Evolutionary conservation across 2,888 invertebrate genomes (phyloP), one percentile per base, ranked within the genome.

Genomic region (Cloeon dipterum): DNA sequence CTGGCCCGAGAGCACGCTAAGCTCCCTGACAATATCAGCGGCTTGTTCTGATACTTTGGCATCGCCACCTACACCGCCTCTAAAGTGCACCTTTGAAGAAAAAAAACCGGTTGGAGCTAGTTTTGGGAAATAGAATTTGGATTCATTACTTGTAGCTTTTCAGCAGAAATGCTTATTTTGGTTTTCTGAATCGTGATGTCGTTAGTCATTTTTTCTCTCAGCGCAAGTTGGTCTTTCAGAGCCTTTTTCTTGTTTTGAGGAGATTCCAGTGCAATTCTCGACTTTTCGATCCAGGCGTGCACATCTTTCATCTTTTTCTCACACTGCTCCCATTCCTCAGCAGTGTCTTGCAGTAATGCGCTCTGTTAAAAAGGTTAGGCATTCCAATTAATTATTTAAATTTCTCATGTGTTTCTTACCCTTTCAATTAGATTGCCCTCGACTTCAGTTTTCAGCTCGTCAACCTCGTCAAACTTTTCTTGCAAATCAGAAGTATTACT

Each of bases 241-340:
- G 88, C 79, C 53, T 81, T 79, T 60, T 86, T 86, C 50, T 78
- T 78, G 47, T 75, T 77, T 46, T 81, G 79, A 13, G 77, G 70
- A 23, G 81, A 72, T 39, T 83, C 85, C 34, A 88, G 55, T 35
- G 70, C 65, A 45, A 72, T 68, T 44, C 70, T 66, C 7, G 86
- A 75, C 50, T 86, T 86, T 42, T 89, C 88, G 46, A 89, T 70
- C 88, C 89, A 93, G 44, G 67, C 66, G 41, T 73, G 74, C 33
- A 83, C 81, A 47, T 91, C 89, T 55, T 82, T 81, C 55, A 91
- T 69, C 57, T 93, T 91, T 55, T 72, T 78, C 58, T 91, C 89
- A 58, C 88, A 91, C 56, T 91, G 82, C 54, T 89, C 88, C 85
- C 91, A 91, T 62, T 91, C 89, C 54, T 89, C 88, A 34, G 81